Percentiles rank a stretch among this genome's conserved stretches.
These are phyloP conservation scores for Cliona cf. orientalis DNA, from an alignment of 37 sponge, comb jelly and placozoan genomes.

Conservation along the genomic window DNA sequence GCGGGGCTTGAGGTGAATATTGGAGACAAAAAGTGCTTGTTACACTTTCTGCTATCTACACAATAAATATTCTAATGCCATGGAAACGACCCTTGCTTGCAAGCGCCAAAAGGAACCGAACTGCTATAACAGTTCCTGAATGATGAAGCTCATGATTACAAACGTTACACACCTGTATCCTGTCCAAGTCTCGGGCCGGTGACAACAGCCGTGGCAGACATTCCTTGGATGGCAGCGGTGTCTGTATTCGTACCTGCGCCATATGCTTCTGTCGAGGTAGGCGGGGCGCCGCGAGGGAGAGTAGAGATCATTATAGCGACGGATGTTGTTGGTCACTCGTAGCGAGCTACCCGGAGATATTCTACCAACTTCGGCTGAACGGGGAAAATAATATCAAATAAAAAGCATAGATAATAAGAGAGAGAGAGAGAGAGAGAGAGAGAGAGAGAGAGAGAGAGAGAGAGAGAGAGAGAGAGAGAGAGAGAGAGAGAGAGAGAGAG, in stretches of 20 bases:
- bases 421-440: neutral
- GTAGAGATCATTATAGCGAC: neutral
- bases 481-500: neutral
- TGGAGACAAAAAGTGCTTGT: neutral
- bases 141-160: too few relatives aligned
- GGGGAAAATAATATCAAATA: neutral
- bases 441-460: too few relatives aligned
- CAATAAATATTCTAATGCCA: neutral
- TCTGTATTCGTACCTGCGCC: constrained; percentile 11
- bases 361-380: constrained; percentile 12
- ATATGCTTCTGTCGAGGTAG: constrained; percentile 2
- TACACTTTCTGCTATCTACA: neutral
- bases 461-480: too few relatives aligned
- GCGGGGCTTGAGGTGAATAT: too few relatives aligned
- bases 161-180: constrained; percentile 17
- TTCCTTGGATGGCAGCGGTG: constrained; percentile 26
- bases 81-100: too few relatives aligned
- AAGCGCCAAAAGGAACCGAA: too few relatives aligned
- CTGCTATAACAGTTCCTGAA: too few relatives aligned
- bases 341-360: constrained; percentile 5
- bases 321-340: neutral
- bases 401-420: neutral
- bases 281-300: neutral
- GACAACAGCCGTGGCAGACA: constrained; percentile 12
- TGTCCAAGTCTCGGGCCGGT: neutral